Percentiles rank a stretch among this genome's conserved stretches.
Conservation (phyloP, 2,888 invertebrate genomes). For the Heliconius charithonia region DNA sequence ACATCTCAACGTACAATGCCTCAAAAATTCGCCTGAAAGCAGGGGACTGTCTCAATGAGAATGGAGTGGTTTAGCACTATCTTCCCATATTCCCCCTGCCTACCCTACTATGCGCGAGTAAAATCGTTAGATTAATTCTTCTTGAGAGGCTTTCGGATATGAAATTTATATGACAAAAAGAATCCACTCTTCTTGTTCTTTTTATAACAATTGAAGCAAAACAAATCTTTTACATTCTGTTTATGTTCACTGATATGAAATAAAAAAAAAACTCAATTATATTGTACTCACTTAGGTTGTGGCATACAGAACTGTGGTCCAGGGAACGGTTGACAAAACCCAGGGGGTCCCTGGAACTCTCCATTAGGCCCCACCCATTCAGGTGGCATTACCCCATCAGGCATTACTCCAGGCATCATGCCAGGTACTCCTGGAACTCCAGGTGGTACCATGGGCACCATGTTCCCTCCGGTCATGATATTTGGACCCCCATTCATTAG, state of each 20-base stretch:
- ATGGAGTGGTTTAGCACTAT: too few species aligned
- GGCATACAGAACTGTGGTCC: constrained; percentile 73
- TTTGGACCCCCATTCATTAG: constrained; percentile 45
- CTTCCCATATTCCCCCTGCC: too few species aligned
- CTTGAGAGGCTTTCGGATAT: too few species aligned
- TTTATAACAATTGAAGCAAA: not conserved
- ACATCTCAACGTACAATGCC: too few species aligned
- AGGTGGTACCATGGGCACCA: constrained; percentile 50
- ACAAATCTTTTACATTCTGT: not conserved
- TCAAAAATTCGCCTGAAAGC: too few species aligned
- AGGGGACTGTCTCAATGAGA: too few species aligned
- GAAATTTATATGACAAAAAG: too few species aligned
- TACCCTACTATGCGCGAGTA: too few species aligned
- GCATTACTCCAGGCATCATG: constrained; percentile 55
- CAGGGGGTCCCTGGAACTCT: constrained; percentile 62
- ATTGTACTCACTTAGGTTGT: constrained; percentile 71
- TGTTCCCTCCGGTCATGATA: constrained; percentile 47
- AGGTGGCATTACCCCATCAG: constrained; percentile 51
- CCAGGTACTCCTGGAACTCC: constrained; percentile 50
- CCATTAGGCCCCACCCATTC: constrained; percentile 65
- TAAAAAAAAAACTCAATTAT: not conserved
- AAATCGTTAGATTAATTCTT: too few species aligned
- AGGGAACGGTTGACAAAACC: constrained; percentile 68
- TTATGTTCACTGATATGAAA: not conserved
- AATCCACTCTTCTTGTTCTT: too few species aligned